Evolutionary conservation across 2,888 invertebrate species (phyloP).

Genomic region (Megastigmus dorsalis): DNA sequence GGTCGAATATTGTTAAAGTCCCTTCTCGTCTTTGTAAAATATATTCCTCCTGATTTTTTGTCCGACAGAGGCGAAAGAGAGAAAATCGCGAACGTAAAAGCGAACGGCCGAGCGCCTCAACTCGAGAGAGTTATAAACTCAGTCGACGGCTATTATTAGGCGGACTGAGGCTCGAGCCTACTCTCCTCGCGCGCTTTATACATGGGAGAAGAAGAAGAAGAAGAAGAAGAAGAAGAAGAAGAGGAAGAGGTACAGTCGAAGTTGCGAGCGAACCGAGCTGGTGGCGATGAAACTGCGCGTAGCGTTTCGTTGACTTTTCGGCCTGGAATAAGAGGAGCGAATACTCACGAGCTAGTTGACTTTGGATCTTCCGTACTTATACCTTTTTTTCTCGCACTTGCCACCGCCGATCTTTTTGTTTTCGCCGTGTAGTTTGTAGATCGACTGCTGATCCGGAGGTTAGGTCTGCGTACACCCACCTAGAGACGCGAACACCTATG

Average conservation of each 20-base stretch:
- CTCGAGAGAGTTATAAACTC: conserved; percentile 24
- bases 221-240: too few relatives aligned
- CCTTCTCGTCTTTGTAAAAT: neutral
- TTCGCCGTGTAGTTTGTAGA: neutral
- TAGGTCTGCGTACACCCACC: neutral
- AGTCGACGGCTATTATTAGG: conserved; percentile 15
- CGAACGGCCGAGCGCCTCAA: neutral
- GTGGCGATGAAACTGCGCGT: neutral
- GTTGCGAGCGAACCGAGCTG: neutral
- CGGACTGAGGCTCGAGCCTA: neutral
- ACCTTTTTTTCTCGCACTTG: neutral
- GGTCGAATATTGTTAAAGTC: too few relatives aligned
- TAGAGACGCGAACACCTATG: neutral
- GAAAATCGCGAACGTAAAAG: neutral
- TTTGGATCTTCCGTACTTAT: neutral
- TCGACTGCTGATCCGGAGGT: neutral
- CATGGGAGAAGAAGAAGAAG: too few relatives aligned
- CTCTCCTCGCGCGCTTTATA: too few relatives aligned
- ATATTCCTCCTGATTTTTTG: neutral
- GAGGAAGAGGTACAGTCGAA: too few relatives aligned
- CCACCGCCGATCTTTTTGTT: neutral
- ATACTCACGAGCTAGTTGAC: too few relatives aligned
- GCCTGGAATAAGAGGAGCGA: too few relatives aligned
- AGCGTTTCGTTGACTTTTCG: neutral
- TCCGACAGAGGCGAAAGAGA: neutral